phyloP scores from a whole-genome alignment of 2,888 invertebrate species.

The Lepidonotus clava region DNA sequence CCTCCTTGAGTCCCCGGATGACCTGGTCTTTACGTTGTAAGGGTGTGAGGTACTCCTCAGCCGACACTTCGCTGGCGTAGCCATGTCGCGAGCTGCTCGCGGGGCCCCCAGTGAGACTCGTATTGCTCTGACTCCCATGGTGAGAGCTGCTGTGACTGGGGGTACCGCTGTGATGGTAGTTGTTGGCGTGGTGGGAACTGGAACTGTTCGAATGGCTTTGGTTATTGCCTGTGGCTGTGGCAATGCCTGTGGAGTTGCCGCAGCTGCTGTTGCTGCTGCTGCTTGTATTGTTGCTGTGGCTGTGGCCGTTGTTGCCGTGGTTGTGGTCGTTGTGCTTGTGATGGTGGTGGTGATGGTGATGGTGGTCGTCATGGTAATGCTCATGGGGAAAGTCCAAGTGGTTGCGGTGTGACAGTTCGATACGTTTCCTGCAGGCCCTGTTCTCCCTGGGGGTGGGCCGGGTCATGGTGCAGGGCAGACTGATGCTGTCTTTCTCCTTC shows the following conservation, averaged over 20 bases:
- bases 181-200: not conserved
- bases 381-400: constrained; percentile 42
- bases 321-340: not conserved
- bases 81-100: not conserved
- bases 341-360: constrained; percentile 40
- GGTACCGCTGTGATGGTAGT: not conserved
- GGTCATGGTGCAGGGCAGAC: constrained; percentile 37
- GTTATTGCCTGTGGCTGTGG: not conserved
- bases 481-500: constrained; percentile 32
- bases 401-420: constrained; percentile 37
- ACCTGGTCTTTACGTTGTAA: constrained; percentile 56
- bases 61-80: constrained; percentile 39
- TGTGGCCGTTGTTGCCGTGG: constrained; percentile 8
- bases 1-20: constrained; percentile 53
- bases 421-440: constrained; percentile 33
- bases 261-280: not conserved
- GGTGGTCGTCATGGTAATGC: constrained; percentile 18
- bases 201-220: not conserved
- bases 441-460: constrained; percentile 48
- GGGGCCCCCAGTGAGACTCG: not conserved
- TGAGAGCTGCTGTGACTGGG: not conserved
- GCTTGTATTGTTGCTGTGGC: not conserved
- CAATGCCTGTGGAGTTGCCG: not conserved
- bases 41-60: constrained; percentile 58
- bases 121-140: constrained; percentile 20